Evolutionary conservation across 64 coral and sea anemone species (phyloP), one percentile per base, ranked within the genome.

Genomic region (Actinia equina): DNA sequence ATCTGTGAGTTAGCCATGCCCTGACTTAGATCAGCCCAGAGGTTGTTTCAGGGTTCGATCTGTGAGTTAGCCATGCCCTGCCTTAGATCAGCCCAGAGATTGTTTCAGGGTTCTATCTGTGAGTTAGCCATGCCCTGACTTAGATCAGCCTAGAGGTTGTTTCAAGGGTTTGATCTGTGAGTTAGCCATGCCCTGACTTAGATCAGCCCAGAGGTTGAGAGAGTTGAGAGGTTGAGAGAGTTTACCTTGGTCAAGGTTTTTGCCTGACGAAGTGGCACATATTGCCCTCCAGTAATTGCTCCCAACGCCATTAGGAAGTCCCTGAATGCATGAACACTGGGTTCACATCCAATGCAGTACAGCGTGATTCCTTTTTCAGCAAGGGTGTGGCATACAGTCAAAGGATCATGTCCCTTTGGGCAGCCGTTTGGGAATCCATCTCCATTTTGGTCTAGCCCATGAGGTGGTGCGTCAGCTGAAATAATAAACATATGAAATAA

Each of bases 281-380:
- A 98, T 60, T 98, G 96, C 2, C 96, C 96, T 37, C 96, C 96
- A 63, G 96, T 98, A 4, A 92, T 95, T 17, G 86, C 87, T 16
- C 84, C 90, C 27, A 98, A 76, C 7, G 90, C 96, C 71, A 92
- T 89, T 5, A 88, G 92, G 70, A 98, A 98, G 82, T 92, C 96
- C 82, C 89, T 92, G 77, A 91, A 93, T 22, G 26, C 23, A 46
- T 88, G 17, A 4, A 98, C 83, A 78, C 61, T 71, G 5, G 96
- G 93, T 65, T 98, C 96, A 91, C 96, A 98, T 8, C 96, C 96
- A 83, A 98, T 92, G 83, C 86, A 94, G 85, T 98, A 98, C 62
- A 98, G 56, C 10, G 89, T 89, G 67, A 98, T 95, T 74, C 96
- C 96, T n/a, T 90, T 92, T 23, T 88, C 88, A 80, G 93, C 96